phyloP scores from a whole-genome alignment of 2,113 vertebrate species.

The Tetrao urogallus region DNA sequence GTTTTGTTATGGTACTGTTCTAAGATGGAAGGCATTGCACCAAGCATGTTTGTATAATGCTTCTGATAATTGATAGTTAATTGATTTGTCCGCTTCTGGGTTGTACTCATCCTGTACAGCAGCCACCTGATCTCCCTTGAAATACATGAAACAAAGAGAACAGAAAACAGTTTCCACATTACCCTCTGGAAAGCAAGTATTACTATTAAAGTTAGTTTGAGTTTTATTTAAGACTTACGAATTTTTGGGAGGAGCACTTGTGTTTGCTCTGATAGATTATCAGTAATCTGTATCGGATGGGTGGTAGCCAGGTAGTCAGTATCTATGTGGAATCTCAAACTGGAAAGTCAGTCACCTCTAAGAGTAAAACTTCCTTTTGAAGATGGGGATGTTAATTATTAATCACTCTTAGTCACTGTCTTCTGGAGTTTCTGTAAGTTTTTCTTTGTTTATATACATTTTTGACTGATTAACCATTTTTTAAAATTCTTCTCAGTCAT shows the following conservation, averaged over 20 bases:
- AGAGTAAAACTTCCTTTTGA: conserved; percentile 22
- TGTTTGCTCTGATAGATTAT: not conserved
- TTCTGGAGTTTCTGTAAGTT: not conserved
- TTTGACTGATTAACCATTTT: conserved; percentile 27
- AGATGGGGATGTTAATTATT: conserved; percentile 32
- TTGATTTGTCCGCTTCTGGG: not conserved
- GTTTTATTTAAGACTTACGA: not conserved
- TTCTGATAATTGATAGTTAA: not conserved
- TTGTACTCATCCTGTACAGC: not conserved
- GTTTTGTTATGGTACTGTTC: not conserved
- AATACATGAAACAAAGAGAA: not conserved
- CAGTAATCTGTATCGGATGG: not conserved
- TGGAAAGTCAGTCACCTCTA: conserved; percentile 6
- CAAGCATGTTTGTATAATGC: not conserved
- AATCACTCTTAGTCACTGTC: not conserved
- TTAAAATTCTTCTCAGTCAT: not conserved
- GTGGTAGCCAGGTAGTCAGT: not conserved
- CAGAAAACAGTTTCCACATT: not conserved
- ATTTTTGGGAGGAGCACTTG: not conserved
- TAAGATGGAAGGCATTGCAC: conserved; percentile 8
- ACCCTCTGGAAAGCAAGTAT: not conserved
- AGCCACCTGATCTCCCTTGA: not conserved
- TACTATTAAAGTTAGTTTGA: not conserved
- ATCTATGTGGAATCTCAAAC: not conserved
- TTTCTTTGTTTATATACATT: conserved; percentile 35